Base-by-base conservation (phyloP, 1,140 invertebrate genomes). In the Acromyrmex heyeri region DNA sequence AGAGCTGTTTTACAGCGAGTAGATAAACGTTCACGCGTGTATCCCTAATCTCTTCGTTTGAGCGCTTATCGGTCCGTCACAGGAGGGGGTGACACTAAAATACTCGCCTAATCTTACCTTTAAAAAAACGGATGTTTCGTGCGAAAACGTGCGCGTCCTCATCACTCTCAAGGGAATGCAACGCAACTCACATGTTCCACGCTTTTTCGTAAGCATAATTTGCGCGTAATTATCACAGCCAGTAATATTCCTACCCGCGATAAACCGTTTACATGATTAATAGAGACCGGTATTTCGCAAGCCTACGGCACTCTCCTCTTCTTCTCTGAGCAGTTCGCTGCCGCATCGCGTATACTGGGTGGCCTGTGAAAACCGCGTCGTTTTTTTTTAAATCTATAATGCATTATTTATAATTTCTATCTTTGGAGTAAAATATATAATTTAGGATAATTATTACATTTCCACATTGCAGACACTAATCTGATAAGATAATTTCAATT, bases 191-290 rank as follows among this genome's bases (percentile, higher is more conserved):
- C 72, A 48, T 83, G 38, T 59, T 59, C 12, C 62, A 12, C 21
- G 48, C 59, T 69, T 88, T 90, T 90, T 86, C 86, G 59, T 78
- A 77, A 91, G 90, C 89, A 87, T 91, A 93, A 94, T 94, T 94
- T 93, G 88, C 87, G 88, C 90, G 91, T 93, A 94, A 94, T 94
- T 94, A 94, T 92, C 93, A 87, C 87, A 89, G 90, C 81, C 89
- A 93, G 93, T 92, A 93, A 94, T 95, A 94, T 92, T 93, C 91
- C 88, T 92, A 86, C 87, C 88, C 89, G 93, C 93, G 93, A 94
- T 92, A 94, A 94, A 93, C 93, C 93, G 94, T 95, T 95, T 94
- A 92, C 92, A 93, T 94, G 94, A 95, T 95, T 95, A 95, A 95
- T 95, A 94, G 93, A 94, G 93, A 92, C 91, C 93, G 92, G 92